Evolutionary conservation across 2,113 vertebrate genomes (phyloP), one percentile per base, ranked within the genome.

Genomic region (Excalfactoria chinensis): DNA sequence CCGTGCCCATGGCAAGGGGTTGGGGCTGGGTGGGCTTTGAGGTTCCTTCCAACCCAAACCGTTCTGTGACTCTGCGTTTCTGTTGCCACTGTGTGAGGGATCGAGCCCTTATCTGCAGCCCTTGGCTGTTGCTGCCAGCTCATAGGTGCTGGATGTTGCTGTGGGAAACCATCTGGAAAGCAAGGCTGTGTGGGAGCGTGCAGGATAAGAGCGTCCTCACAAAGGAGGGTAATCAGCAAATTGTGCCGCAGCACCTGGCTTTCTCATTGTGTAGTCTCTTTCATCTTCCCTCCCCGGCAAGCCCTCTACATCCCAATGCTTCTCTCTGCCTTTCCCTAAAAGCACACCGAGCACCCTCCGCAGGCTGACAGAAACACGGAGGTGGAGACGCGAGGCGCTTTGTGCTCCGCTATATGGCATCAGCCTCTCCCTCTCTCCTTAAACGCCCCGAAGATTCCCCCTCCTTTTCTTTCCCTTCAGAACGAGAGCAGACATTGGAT

Each of bases 91-190:
- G 71, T 9, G 37, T 40, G 66, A 46, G 64, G 49, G 20, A 46
- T 69, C 21, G 34, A 74, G 64, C 56, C 51, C 34, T 80, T 77
- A 51, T 60, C 75, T 91, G 59, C 26, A 86, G 80, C 53, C 49
- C 74, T 77, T 40, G 75, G n/a, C 22, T 46, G 22, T 72, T 80
- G 51, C 59, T 76, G 17, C 1, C 4, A 63, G 70, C 70, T 77
- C 32, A 11, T 3, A 16, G 26, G 58, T 75, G 72, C 60, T 78
- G 64, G 46, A 17, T 67, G 58, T 93, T 95, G 84, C 86, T 86
- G 64, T 55, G 90, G 67, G 82, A 84, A 84, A 92, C 66, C 64
- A 90, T 41, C 80, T 78, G 78, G 72, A 91, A 43, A 78, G 71
- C 51, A 48, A 56, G 82, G 84, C 37, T 86, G 37, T 48, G 53